phyloP scores from a whole-genome alignment of 2,113 vertebrate species.

The Syngnathus floridae region DNA sequence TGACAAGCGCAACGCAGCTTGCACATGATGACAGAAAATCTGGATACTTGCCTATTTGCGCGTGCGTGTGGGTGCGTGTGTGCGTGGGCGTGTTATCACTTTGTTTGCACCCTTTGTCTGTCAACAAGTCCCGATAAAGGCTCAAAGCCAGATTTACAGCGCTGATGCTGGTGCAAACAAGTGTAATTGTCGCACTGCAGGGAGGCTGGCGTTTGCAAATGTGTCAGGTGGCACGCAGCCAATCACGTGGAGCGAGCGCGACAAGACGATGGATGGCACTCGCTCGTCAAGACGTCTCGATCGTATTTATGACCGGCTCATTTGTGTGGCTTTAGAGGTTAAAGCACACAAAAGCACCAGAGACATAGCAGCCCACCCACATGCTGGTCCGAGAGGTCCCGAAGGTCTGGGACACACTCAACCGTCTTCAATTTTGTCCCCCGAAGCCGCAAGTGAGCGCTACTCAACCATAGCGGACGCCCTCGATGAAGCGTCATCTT shows the following conservation, averaged over 20 bases:
- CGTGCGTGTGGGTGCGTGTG: constrained; percentile 19
- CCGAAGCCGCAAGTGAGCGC: not conserved
- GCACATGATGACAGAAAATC: constrained; percentile 19
- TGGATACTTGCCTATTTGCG: constrained; percentile 52
- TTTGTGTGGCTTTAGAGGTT: not conserved
- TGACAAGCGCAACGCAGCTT: too few relatives aligned
- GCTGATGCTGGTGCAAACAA: not conserved
- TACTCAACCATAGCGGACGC: not conserved
- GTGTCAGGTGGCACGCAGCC: not conserved
- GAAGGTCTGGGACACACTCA: not conserved
- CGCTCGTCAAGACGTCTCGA: not conserved
- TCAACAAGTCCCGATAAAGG: constrained; percentile 43
- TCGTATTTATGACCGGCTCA: not conserved
- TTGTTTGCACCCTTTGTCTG: constrained; percentile 34
- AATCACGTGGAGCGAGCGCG: not conserved
- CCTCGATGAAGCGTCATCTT: not conserved
- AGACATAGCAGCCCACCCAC: constrained; percentile 39
- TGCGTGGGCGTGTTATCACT: constrained; percentile 31
- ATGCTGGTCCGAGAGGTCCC: constrained; percentile 19
- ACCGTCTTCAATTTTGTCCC: not conserved
- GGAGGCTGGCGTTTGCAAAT: not conserved
- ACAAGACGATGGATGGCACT: not conserved
- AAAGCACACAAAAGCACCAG: constrained; percentile 9
- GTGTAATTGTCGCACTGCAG: not conserved
- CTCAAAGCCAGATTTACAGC: not conserved